Evolutionary conservation across 2,888 invertebrate genomes (phyloP), one percentile per base, ranked within the genome.

Genomic region (Polydrusus cervinus): DNA sequence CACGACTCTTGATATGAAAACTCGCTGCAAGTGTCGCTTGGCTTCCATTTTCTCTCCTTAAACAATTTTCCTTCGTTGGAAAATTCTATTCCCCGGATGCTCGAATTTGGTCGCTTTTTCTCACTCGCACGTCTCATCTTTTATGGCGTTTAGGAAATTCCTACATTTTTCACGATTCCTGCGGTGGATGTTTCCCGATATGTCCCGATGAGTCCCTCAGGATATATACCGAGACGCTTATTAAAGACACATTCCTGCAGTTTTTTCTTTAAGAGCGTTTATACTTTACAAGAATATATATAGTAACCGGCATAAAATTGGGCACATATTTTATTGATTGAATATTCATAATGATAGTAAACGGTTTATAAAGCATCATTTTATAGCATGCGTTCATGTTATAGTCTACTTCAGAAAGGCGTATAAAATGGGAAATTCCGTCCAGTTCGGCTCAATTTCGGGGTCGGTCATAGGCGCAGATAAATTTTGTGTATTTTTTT

Each of bases 71-170:
- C 30, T 30, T 30, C 30, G 3, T 51, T 49, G 30, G 51, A 49
- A 66, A 66, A 66, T 51, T 66, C 20, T 51, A 67, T 67, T 67
- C 53, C 66, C 66, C 49, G 66, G 66, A 67, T 51, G 66, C 51
- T 67, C 13, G 51, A 51, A 67, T 69, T 60, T 20, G 57, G 34
- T 34, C 43, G n/a, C 55, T n/a, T 55, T 55, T 30, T 51, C n/a
- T 3, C 13, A n/a, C 47, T 7, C 20, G 18, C 53, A 16, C 53
- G 67, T 53, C 14, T 53, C 40, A n/a, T 53, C 67, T 34, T 53
- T 55, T 20, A 55, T n/a, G 38, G 34, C 45, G 0, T 69, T 69
- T 70, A 49, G 18, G 14, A 64, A 14, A 64, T 70, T 70, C 40
- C 49, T 45, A 14, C 34, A 55, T 49, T 69, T 69, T 61, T 20